phyloP scores from a whole-genome alignment of 1,140 invertebrate species.

The Aphidius gifuensis region DNA sequence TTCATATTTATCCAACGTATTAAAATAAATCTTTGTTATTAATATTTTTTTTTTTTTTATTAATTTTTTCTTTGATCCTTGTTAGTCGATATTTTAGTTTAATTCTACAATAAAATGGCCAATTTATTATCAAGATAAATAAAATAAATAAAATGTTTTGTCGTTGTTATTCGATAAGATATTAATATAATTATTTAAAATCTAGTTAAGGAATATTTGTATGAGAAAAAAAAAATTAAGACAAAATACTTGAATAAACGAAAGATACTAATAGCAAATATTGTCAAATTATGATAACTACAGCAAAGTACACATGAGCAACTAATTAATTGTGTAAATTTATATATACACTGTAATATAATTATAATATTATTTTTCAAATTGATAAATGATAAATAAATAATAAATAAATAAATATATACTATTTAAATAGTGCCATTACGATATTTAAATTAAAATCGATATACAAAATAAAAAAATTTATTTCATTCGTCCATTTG shows the following conservation, averaged over 20 bases:
- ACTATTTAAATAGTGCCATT: no score
- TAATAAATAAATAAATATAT: not conserved
- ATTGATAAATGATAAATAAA: not conserved
- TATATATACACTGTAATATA: not conserved
- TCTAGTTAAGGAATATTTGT: not conserved
- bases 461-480: conserved; percentile 2
- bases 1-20: not conserved
- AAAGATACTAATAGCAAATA: conserved; percentile 7
- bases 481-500: not conserved
- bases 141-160: not conserved
- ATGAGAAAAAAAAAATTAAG: not conserved
- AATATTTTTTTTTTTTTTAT: not conserved
- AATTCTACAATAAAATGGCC: conserved; percentile 8
- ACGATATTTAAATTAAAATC: not conserved
- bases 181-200: not conserved
- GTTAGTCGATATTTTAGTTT: conserved; percentile 8
- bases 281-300: conserved; percentile 5
- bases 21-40: conserved; percentile 18
- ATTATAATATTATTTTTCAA: not conserved
- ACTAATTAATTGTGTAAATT: conserved; percentile 9
- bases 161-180: no score
- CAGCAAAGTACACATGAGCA: conserved; percentile 14
- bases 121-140: conserved; percentile 2
- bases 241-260: conserved; percentile 6
- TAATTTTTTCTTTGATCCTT: not conserved